Evolutionary conservation across 2,888 invertebrate genomes (phyloP), one percentile per base, ranked within the genome.

Genomic region (Endotricha flammealis): DNA sequence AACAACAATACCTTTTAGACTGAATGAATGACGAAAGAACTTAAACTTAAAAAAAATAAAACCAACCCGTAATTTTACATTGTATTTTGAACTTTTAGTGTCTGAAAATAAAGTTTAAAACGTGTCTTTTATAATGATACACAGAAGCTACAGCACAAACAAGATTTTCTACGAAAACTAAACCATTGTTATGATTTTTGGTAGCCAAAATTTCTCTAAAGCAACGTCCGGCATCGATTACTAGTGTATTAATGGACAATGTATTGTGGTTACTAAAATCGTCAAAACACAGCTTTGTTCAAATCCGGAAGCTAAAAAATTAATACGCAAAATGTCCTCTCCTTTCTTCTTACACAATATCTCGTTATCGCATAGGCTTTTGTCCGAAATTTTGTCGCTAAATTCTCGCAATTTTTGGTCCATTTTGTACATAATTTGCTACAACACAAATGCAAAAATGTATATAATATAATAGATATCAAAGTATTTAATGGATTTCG

Each of bases 201-300:
- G 31, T 51, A 52, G 45, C 50, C 53, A 64, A 61, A 44, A 52
- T 45, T 41, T 39, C 40, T 49, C 35, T 64, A 66, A 67, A 20
- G 25, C 33, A 31, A 70, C 65, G 70, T 82, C 82, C 80, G 81
- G 82, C 70, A 72, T 81, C 76, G 64, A 70, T 82, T 79, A 77
- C 82, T 76, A 64, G 62, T 66, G 56, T 60, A 46, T 45, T n/a
- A 41, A 40, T 35, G 40, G 36, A 70, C 63, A 73, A 67, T 57
- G 39, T 7, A 38, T 42, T 60, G 61, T 59, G 60, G 38, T 42
- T 45, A 45, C 52, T 50, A 61, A 65, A 61, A 56, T 50, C 59
- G 71, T 71, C 78, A 78, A 69, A 80, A 80, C 68, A 79, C 41
- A 11, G 46, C 53, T 57, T 75, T 79, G 69, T 77, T 48, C 43